Evolutionary conservation across 2,888 invertebrate genomes (phyloP).

Genomic region (Pyrocoelia pectoralis): DNA sequence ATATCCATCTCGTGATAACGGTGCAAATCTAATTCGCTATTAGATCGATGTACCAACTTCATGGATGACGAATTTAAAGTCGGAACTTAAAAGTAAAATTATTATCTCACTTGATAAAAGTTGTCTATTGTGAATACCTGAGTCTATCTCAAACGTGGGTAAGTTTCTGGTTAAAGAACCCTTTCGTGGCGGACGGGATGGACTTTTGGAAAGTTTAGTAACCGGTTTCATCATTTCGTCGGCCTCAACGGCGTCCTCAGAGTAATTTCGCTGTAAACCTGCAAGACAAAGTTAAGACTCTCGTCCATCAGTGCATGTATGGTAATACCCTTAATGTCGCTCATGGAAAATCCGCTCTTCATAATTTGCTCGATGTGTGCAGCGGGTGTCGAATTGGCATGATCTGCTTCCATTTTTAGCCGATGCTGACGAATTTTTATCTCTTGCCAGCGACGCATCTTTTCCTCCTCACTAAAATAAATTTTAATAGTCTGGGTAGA

Average conservation of each 20-base stretch:
- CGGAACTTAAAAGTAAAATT: slow-evolving; percentile 10
- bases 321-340: slow-evolving; percentile 84
- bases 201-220: slow-evolving; percentile 62
- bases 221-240: slow-evolving; percentile 68
- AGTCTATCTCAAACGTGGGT: slow-evolving; percentile 51
- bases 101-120: neutral
- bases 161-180: slow-evolving; percentile 71
- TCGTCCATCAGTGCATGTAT: too few species aligned
- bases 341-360: slow-evolving; percentile 90
- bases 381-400: slow-evolving; percentile 63
- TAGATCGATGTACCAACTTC: slow-evolving; percentile 69
- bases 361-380: slow-evolving; percentile 91
- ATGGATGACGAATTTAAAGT: slow-evolving; percentile 48
- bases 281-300: neutral
- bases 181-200: slow-evolving; percentile 78
- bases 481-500: neutral
- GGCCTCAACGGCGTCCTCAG: slow-evolving; percentile 80
- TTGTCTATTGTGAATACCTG: slow-evolving; percentile 24
- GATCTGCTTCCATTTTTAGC: slow-evolving; percentile 76
- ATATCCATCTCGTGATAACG: slow-evolving; percentile 68
- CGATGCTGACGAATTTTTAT: slow-evolving; percentile 86
- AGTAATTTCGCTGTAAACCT: slow-evolving; percentile 85
- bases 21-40: slow-evolving; percentile 80
- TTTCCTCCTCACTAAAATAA: slow-evolving; percentile 77
- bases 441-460: slow-evolving; percentile 87